These are phyloP conservation scores for Germaria angustata DNA, from an alignment of 2,888 invertebrate species.

Conservation along the genomic window DNA sequence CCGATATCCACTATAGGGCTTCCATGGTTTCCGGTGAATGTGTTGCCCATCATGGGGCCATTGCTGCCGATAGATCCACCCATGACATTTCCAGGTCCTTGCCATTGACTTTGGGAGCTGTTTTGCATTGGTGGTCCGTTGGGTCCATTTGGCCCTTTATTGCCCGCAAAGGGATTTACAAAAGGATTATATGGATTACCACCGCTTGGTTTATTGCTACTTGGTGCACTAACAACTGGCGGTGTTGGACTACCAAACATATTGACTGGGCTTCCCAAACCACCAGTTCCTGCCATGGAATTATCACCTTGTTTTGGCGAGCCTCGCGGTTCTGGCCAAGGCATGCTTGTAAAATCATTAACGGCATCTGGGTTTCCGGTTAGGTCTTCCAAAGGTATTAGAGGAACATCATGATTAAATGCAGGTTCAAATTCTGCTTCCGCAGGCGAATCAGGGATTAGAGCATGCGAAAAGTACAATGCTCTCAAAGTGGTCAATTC, in stretches of 20 bases:
- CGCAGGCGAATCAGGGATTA: constrained; percentile 91
- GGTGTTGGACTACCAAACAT: constrained; percentile 55
- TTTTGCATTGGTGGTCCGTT: constrained; percentile 63
- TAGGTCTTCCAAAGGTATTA: constrained; percentile 93
- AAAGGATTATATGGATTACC: constrained; percentile 75
- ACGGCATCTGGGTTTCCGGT: constrained; percentile 90
- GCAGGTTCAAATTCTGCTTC: constrained; percentile 93
- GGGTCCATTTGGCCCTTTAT: constrained; percentile 56
- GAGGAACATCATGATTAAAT: constrained; percentile 87
- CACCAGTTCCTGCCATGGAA: constrained; percentile 62
- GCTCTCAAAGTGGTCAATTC: constrained; percentile 92
- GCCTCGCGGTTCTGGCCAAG: constrained; percentile 92
- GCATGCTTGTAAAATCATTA: constrained; percentile 87
- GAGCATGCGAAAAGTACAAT: constrained; percentile 88
- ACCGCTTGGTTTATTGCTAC: constrained; percentile 55
- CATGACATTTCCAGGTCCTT: constrained; percentile 60
- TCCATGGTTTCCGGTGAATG: constrained; percentile 60
- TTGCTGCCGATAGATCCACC: constrained; percentile 56
- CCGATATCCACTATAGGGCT: constrained; percentile 68
- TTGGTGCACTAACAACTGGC: constrained; percentile 54
- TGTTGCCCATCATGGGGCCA: constrained; percentile 71
- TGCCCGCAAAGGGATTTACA: constrained; percentile 73
- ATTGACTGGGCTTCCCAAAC: constrained; percentile 58
- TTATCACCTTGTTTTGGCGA: constrained; percentile 81
- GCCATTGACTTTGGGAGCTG: constrained; percentile 58